These are phyloP conservation scores for Lichenostomus cassidix DNA, from an alignment of 2,113 vertebrate genomes.

Conservation along the genomic window DNA sequence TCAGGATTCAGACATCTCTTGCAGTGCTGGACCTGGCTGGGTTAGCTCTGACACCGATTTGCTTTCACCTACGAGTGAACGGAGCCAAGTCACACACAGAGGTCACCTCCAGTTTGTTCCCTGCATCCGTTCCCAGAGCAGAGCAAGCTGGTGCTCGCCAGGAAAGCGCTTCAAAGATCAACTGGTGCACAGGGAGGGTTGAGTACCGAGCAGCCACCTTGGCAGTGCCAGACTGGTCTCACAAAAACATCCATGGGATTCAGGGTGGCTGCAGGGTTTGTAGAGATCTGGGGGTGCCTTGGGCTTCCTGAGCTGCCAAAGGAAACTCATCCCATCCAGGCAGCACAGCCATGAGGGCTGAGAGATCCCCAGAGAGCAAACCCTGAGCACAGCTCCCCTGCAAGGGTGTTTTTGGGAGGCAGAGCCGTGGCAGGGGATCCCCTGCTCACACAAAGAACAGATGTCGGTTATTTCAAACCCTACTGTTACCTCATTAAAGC, in stretches of 20 bases:
- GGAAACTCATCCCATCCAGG: neutral
- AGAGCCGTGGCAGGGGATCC: slow-evolving; percentile 7
- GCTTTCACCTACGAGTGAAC: fast-evolving
- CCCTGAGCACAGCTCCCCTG: neutral
- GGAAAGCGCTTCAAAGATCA: neutral
- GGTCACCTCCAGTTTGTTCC: neutral
- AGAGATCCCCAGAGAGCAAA: fast-evolving
- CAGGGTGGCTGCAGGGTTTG: neutral
- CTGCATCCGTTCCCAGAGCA: neutral
- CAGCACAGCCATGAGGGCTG: neutral
- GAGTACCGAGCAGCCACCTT: fast-evolving
- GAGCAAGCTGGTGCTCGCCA: fast-evolving
- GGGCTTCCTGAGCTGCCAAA: neutral
- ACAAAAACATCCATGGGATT: fast-evolving
- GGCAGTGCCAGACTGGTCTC: neutral
- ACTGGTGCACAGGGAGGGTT: neutral
- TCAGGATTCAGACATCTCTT: neutral
- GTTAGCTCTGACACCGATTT: neutral
- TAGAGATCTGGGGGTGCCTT: fast-evolving
- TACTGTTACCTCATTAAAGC: slow-evolving; percentile 67
- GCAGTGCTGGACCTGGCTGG: fast-evolving
- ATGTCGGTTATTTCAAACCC: slow-evolving; percentile 65
- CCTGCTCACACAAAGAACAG: slow-evolving; percentile 46
- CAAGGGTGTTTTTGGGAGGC: neutral
- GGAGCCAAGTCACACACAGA: neutral